Evolutionary conservation across 92 coral and sea anemone species (phyloP), one percentile per base, ranked within the genome.

Genomic region (Paragorgia papillata): DNA sequence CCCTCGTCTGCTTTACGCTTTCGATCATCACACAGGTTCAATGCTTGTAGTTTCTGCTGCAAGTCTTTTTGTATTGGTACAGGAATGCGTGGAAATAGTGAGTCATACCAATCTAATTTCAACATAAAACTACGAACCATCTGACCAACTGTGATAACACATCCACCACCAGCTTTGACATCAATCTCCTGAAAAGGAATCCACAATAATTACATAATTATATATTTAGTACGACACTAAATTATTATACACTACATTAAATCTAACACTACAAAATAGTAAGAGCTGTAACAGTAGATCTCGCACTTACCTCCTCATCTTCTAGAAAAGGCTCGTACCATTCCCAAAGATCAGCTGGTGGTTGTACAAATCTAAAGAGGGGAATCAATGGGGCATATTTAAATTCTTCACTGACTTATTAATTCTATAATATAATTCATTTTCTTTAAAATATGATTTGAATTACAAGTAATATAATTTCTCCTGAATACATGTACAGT

Each of bases 61-160:
- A 94, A 44, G 20, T 91, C 97, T 69, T 91, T 94, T 83, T 91
- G 97, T 34, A 87, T 82, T 1, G 98, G 98, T 19, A 94, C 98
- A 31, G 98, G 97, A 37, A 94, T 94, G n/a, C 98, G 94, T 4
- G 98, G 97, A 39, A 91, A 94, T 39, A 94, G 80, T 9, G 98
- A 89, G 44, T 96, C 98, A 56, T 91, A 94, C 98, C 98, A 94
- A 70, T 94, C 98, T 59, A 94, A 67, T 83, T 94, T 94, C 26
- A 94, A 68, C 79, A 94, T 35, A 81, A 94, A 91, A 62, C 98
- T 94, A 22, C 98, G 88, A n/a, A 91, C 98, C 83, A 94, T 53
- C 75, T 94, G 98, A 0, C 98, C 98, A 22, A 94, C 73, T 18
- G 98, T 94, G 95, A 94, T 94, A 10, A 87, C 79, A 56, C 98